Conservation (phyloP, 2,797 vertebrate genomes). For the Eospalax fontanierii region DNA sequence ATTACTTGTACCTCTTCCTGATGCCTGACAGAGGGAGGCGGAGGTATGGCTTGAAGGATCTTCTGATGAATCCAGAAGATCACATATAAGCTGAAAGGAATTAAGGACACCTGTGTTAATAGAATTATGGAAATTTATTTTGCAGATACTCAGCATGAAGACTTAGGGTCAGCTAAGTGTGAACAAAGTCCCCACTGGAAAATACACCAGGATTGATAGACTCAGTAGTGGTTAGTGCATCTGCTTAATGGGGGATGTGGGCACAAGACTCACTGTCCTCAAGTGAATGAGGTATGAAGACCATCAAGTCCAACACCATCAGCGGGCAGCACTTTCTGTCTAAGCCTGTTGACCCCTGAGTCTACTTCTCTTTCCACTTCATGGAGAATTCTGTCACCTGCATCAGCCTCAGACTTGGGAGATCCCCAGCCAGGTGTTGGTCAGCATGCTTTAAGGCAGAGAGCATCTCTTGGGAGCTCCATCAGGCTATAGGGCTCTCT, state of each 20-base stretch:
- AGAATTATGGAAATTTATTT: not conserved
- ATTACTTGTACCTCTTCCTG: not conserved
- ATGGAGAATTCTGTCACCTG: not conserved
- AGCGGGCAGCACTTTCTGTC: not conserved
- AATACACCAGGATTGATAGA: not conserved
- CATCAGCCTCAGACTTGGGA: not conserved
- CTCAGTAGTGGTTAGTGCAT: not conserved
- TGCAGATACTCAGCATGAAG: not conserved
- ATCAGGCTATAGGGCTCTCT: not conserved
- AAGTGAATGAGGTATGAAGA: not conserved
- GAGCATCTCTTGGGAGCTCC: not conserved
- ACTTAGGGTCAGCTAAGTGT: not conserved
- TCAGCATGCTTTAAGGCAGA: not conserved
- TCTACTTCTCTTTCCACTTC: not conserved
- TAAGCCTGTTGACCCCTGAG: fast-evolving
- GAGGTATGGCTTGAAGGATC: slow-evolving; percentile 8
- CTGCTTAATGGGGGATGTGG: not conserved
- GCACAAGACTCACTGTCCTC: not conserved
- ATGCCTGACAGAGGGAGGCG: not conserved
- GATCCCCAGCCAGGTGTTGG: not conserved
- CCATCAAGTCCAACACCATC: not conserved
- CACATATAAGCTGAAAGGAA: not conserved
- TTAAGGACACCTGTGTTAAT: not conserved
- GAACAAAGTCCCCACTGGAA: not conserved
- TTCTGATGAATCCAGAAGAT: slow-evolving; percentile 29